phyloP scores from a whole-genome alignment of 2,113 vertebrate genomes.

The Perccottus glenii region DNA sequence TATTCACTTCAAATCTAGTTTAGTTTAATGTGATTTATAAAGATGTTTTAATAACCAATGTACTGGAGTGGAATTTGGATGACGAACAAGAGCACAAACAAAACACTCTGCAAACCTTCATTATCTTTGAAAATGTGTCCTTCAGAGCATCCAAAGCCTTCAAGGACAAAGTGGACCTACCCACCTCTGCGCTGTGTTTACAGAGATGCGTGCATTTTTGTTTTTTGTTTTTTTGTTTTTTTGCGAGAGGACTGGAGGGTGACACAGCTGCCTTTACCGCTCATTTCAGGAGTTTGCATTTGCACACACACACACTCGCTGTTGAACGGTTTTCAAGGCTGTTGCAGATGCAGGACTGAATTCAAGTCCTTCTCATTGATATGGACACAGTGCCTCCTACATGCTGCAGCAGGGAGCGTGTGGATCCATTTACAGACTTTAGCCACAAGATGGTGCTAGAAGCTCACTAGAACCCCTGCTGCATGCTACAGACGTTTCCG shows the following conservation, averaged over 20 bases:
- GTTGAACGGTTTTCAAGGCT: conserved; percentile 71
- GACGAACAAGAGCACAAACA: too few relatives aligned
- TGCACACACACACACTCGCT: conserved; percentile 36
- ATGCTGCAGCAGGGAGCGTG: conserved; percentile 10
- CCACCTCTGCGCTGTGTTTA: conserved; percentile 47
- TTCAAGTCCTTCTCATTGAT: conserved; percentile 54
- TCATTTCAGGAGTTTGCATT: conserved; percentile 51
- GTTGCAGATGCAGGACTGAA: conserved; percentile 64
- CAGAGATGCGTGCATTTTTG: neutral
- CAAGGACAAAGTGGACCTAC: conserved; percentile 71
- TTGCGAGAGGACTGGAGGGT: conserved; percentile 18
- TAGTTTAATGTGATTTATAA: neutral
- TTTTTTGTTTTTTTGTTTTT: neutral
- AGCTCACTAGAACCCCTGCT: neutral
- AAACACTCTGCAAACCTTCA: conserved; percentile 6
- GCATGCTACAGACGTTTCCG: too few relatives aligned
- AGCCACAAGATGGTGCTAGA: conserved; percentile 58
- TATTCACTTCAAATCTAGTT: too few relatives aligned
- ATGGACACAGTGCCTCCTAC: conserved; percentile 59
- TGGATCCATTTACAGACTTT: conserved; percentile 30
- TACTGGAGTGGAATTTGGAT: neutral
- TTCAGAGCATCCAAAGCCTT: conserved; percentile 65
- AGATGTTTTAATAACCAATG: neutral
- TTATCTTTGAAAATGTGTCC: conserved; percentile 62
- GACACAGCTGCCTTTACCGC: conserved; percentile 63